Conservation (phyloP, 2,113 vertebrate species). For the Camelus dromedarius region DNA sequence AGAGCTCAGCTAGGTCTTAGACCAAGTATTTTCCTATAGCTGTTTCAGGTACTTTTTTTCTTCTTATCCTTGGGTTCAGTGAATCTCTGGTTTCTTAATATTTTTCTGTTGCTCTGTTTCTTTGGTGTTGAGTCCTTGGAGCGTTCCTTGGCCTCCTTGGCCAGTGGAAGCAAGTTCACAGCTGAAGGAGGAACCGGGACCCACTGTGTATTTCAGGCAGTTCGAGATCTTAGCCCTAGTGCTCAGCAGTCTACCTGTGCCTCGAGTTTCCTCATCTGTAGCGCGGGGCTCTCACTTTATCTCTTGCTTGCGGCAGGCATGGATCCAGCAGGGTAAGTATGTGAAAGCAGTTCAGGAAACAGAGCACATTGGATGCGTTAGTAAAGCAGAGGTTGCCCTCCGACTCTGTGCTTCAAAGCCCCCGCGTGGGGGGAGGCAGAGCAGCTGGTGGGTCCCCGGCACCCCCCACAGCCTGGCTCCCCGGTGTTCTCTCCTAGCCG, state of each 20-base stretch:
- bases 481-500: constrained; percentile 84
- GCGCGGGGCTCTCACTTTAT: neutral
- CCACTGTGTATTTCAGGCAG: fast-evolving
- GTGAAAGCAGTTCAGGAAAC: neutral
- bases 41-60: neutral
- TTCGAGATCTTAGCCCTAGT: neutral
- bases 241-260: fast-evolving
- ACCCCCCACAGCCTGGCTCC: neutral
- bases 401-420: fast-evolving
- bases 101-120: neutral
- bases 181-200: neutral
- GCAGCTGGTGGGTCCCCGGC: fast-evolving
- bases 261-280: neutral
- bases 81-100: fast-evolving
- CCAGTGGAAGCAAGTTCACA: neutral
- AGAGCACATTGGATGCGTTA: fast-evolving
- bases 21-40: fast-evolving
- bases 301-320: fast-evolving
- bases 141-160: neutral
- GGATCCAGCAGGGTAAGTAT: too few relatives aligned
- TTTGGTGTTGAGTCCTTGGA: neutral
- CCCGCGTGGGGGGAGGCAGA: too few relatives aligned
- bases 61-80: neutral
- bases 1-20: neutral
- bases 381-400: fast-evolving